Evolutionary conservation across 2,888 invertebrate genomes (phyloP).

Genomic region (Doris montereyensis): DNA sequence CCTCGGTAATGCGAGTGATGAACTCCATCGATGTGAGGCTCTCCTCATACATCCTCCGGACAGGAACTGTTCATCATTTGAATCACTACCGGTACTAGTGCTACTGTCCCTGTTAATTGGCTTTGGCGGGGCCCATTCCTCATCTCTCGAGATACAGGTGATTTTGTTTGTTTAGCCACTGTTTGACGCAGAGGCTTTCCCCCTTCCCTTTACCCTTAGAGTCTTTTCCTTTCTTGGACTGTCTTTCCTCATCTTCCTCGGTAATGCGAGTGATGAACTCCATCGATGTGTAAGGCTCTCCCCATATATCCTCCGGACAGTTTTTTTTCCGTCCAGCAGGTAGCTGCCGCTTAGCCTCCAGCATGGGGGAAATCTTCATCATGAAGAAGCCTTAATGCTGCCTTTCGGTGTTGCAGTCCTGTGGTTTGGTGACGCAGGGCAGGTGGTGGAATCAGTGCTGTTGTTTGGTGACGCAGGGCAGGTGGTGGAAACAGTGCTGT

Average conservation of each 20-base stretch:
- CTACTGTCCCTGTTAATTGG: no score
- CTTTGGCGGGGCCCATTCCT: no score
- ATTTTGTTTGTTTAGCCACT: no score
- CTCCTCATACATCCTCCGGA: conserved; percentile 9
- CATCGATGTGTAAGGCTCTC: conserved; percentile 8
- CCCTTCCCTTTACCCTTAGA: background rate
- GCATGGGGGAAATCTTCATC: conserved; percentile 21
- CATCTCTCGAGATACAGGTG: no score
- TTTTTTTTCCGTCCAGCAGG: background rate
- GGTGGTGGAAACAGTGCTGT: no score
- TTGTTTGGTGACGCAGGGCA: no score
- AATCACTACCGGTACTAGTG: no score
- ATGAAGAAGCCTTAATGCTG: conserved; percentile 20
- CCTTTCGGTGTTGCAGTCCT: no score
- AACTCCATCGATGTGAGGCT: background rate
- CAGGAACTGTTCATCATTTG: no score
- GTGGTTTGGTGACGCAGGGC: background rate
- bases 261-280: background rate
- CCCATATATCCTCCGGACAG: background rate
- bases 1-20: background rate
- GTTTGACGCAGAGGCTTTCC: no score
- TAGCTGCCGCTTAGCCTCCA: background rate
- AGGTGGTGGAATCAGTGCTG: background rate
- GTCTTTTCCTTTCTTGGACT: background rate
- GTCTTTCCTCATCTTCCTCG: background rate